Evolutionary conservation across 2,888 invertebrate genomes (phyloP).

Genomic region (Hirtodrosophila duncani): DNA sequence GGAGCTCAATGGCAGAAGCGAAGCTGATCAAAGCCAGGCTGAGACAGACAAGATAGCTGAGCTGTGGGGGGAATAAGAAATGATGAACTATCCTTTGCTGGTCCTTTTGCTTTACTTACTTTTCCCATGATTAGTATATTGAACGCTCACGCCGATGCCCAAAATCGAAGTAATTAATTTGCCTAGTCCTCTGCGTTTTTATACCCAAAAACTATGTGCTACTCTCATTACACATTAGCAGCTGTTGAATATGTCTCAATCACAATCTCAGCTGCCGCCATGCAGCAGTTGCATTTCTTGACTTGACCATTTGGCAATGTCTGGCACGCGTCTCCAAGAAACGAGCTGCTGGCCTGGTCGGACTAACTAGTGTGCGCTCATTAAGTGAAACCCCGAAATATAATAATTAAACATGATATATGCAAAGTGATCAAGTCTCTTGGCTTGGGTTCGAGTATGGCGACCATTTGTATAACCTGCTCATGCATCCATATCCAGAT

Average conservation of each 20-base stretch:
- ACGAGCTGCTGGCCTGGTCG: constrained; percentile 25
- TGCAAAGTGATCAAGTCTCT: constrained; percentile 56
- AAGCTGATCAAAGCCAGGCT: constrained; percentile 38
- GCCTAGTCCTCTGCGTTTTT: constrained; percentile 57
- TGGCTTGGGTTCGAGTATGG: no score
- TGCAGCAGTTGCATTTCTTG: background rate
- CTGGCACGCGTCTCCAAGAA: constrained; percentile 33
- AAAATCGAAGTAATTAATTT: constrained; percentile 58
- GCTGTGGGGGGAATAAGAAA: no score
- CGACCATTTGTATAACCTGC: no score
- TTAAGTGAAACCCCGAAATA: constrained; percentile 47
- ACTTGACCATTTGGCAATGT: constrained; percentile 21
- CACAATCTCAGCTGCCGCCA: constrained; percentile 9
- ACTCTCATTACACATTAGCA: constrained; percentile 1
- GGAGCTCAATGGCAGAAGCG: constrained; percentile 60
- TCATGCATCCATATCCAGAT: no score
- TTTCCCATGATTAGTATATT: constrained; percentile 44
- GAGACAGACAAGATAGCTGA: constrained; percentile 47
- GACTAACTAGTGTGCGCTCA: constrained; percentile 45
- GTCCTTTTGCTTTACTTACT: constrained; percentile 31
- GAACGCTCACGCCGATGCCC: constrained; percentile 49
- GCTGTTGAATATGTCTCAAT: constrained; percentile 30
- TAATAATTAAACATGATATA: constrained; percentile 52
- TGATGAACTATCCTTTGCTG: background rate
- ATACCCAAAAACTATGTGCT: constrained; percentile 33